Percentiles rank a stretch among this genome's conserved stretches.
Evolutionary conservation across 2,113 vertebrate species (phyloP).

Genomic region (Talpa occidentalis): DNA sequence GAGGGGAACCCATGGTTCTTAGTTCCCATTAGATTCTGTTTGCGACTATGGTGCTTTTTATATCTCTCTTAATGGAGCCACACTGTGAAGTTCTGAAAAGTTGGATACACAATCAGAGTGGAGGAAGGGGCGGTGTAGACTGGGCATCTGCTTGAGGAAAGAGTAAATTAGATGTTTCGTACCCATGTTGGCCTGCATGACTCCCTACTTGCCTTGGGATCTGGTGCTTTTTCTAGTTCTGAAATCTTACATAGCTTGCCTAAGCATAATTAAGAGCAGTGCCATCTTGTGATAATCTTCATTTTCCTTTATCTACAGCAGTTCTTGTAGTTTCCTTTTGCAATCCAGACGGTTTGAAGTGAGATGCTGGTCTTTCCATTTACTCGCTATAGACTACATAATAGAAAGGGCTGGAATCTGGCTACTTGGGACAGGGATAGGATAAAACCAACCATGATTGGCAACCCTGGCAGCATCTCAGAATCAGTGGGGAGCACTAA

Average conservation of each 20-base stretch:
- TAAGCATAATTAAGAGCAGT: not conserved
- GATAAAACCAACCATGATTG: accelerated
- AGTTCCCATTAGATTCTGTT: not conserved
- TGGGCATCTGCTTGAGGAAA: not conserved
- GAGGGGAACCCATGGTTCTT: accelerated
- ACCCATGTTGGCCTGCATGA: accelerated
- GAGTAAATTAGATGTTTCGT: no score
- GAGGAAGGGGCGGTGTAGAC: not conserved
- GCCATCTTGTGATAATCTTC: not conserved
- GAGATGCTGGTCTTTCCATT: not conserved
- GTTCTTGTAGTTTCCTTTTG: not conserved
- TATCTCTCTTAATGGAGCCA: not conserved
- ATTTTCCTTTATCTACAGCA: not conserved
- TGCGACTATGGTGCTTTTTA: not conserved
- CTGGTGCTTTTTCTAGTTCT: not conserved
- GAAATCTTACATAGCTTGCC: not conserved
- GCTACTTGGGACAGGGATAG: no score
- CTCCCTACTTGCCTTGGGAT: no score
- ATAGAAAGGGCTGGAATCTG: not conserved
- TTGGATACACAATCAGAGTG: accelerated
- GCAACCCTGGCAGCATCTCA: not conserved
- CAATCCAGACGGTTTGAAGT: not conserved
- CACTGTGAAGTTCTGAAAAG: not conserved
- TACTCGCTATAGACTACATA: not conserved
- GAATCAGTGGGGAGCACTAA: not conserved